Percentiles rank a stretch among this genome's conserved stretches.
Conservation (phyloP, 2,113 vertebrate species). For the Poeciliopsis retropinna region DNA sequence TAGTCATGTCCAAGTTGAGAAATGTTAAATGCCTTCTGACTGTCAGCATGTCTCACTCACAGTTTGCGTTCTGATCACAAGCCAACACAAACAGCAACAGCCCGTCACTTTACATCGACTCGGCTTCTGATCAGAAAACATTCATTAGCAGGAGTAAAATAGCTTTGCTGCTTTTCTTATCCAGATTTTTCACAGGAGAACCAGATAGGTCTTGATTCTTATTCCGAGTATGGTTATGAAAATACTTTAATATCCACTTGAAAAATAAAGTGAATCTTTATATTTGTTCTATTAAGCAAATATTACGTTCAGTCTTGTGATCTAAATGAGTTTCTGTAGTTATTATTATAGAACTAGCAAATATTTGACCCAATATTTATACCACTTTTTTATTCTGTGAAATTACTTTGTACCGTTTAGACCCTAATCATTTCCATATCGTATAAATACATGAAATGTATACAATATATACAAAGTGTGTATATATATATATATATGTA, state of each 20-base stretch:
- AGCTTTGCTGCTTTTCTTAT: not conserved
- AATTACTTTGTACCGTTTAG: no score
- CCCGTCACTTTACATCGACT: not conserved
- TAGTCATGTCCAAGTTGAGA: not conserved
- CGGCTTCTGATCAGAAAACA: not conserved
- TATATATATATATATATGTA: no score
- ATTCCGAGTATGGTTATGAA: not conserved
- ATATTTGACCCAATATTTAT: no score
- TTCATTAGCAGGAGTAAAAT: not conserved
- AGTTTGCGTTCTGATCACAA: conserved; percentile 5
- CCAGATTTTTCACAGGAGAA: not conserved
- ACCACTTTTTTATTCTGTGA: no score
- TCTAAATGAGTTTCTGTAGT: no score
- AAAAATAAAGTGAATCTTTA: no score
- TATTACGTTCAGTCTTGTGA: not conserved
- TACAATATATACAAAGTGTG: no score
- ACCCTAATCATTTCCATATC: no score
- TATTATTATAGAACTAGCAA: no score
- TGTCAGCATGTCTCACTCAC: conserved; percentile 6
- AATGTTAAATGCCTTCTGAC: not conserved
- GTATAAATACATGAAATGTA: no score
- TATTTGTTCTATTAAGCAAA: not conserved
- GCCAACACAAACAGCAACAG: not conserved
- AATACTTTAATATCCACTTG: not conserved
- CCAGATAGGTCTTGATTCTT: not conserved